Conservation (phyloP, 2,888 invertebrate species). For the Automeris io region DNA sequence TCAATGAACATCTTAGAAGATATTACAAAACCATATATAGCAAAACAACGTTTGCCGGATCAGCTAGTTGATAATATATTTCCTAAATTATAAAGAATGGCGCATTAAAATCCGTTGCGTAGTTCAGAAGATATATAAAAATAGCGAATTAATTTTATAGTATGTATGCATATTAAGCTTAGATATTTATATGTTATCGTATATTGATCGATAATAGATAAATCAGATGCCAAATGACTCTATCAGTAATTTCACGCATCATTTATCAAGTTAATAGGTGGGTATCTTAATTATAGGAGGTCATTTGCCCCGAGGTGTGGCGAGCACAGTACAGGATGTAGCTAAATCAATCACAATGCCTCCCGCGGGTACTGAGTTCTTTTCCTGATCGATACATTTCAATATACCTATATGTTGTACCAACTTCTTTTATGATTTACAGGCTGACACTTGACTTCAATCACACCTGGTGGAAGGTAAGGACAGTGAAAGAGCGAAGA, state of each 20-base stretch:
- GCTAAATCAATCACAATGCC: constrained; percentile 37
- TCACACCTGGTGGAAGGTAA: no score
- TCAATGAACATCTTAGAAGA: no score
- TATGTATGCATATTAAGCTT: background rate
- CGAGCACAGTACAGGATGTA: constrained; percentile 32
- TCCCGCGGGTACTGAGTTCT: constrained; percentile 34
- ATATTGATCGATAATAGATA: background rate
- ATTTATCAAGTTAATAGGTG: constrained; percentile 5
- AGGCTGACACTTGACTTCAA: no score
- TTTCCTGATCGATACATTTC: constrained; percentile 25
- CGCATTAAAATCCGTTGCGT: no score
- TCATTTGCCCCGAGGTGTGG: constrained; percentile 15
- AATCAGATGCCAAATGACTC: background rate
- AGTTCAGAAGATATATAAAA: no score
- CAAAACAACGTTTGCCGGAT: no score
- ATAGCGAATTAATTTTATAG: no score
- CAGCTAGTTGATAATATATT: no score
- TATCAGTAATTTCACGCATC: constrained; percentile 7
- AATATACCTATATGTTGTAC: background rate
- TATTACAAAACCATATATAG: no score
- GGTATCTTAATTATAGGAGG: constrained; percentile 3
- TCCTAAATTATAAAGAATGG: no score
- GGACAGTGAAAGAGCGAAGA: no score
- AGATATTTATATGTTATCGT: background rate
- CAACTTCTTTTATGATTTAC: no score